These are phyloP conservation scores for Nudaria mundana DNA, from an alignment of 2,888 invertebrate species.

Conservation along the genomic window DNA sequence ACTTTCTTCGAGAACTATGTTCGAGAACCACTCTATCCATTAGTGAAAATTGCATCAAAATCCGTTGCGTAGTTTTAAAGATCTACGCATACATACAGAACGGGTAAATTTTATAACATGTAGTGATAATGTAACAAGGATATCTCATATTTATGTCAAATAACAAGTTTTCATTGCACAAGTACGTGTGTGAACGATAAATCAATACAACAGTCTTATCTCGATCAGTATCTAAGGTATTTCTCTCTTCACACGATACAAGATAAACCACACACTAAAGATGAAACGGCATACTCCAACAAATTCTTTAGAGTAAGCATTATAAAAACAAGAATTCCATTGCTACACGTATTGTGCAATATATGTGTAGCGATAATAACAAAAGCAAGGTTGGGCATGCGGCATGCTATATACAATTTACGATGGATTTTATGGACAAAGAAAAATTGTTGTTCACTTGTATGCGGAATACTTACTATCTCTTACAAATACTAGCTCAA, in stretches of 20 bases:
- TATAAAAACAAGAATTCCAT: slow-evolving; percentile 15
- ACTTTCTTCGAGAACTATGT: no score
- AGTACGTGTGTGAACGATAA: slow-evolving; percentile 3
- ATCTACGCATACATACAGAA: no score
- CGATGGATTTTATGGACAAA: slow-evolving; percentile 25
- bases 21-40: no score
- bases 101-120: no score
- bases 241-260: slow-evolving; percentile 14
- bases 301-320: slow-evolving; percentile 11
- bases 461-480: no score
- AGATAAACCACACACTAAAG: slow-evolving; percentile 11
- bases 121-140: no score
- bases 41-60: no score
- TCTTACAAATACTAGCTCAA: no score
- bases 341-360: slow-evolving; percentile 30
- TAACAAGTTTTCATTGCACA: no score
- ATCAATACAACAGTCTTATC: slow-evolving; percentile 6
- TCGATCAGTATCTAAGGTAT: slow-evolving; percentile 6
- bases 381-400: slow-evolving; percentile 31
- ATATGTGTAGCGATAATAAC: slow-evolving; percentile 28
- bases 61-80: no score
- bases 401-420: no score
- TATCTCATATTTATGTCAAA: not conserved
- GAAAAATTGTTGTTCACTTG: slow-evolving; percentile 21
- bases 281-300: not conserved